Conservation (phyloP, 2,888 invertebrate genomes). For the Perizoma affinitatum region DNA sequence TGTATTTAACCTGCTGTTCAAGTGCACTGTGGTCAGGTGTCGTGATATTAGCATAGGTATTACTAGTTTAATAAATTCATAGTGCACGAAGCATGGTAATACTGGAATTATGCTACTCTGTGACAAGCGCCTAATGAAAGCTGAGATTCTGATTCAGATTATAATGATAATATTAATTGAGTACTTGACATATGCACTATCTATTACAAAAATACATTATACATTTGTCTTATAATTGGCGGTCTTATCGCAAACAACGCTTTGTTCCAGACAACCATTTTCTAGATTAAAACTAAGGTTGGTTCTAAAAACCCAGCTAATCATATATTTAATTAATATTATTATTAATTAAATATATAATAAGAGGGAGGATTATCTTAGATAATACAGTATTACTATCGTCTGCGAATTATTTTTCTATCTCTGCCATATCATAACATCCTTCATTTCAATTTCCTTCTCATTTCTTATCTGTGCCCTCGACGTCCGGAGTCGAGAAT, state of each 20-base stretch:
- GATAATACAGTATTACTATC: no score
- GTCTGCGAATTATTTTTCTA: not conserved
- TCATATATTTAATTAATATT: no score
- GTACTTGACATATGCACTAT: not conserved
- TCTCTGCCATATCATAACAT: not conserved
- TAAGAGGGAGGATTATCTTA: no score
- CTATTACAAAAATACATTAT: no score
- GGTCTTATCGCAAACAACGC: no score
- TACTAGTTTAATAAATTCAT: conserved; percentile 38
- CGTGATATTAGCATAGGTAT: conserved; percentile 34
- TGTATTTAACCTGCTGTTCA: no score
- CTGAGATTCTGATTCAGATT: conserved; percentile 6
- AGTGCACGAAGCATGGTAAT: conserved; percentile 39
- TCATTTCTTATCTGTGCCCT: not conserved
- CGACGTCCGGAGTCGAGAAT: conserved; percentile 3
- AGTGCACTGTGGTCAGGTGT: conserved; percentile 19
- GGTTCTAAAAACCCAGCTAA: no score
- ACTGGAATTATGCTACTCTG: conserved; percentile 29
- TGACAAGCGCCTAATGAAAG: conserved; percentile 34
- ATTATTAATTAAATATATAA: no score
- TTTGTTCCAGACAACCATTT: no score
- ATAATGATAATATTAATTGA: no score
- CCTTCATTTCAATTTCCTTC: conserved; percentile 15
- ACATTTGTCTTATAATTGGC: no score
- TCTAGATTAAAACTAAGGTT: no score